A percentile compares a stretch with the other conserved stretches of the same genome.
Evolutionary conservation across 2,888 invertebrate species (phyloP).

Genomic region (Argynnis bischoffii): DNA sequence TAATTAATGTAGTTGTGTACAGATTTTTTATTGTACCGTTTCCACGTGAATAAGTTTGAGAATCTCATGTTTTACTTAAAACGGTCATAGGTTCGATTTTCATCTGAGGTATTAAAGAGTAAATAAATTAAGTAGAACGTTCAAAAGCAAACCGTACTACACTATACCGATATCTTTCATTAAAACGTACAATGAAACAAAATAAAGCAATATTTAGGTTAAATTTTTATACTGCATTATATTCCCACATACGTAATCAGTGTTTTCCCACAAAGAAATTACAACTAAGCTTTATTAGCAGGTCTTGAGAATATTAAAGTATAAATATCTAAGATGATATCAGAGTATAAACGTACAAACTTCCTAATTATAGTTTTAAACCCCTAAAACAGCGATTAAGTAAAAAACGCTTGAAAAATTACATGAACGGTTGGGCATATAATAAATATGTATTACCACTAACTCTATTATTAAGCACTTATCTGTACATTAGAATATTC

Average conservation of each 20-base stretch:
- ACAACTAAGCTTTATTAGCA: conserved; percentile 5
- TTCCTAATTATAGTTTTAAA: conserved; percentile 22
- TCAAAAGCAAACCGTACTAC: too few species aligned
- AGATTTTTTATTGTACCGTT: conserved; percentile 20
- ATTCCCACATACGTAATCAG: conserved; percentile 2
- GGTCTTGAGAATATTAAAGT: conserved; percentile 14
- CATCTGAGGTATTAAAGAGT: background rate
- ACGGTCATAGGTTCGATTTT: conserved; percentile 1
- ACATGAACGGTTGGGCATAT: conserved; percentile 25
- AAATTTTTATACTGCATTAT: conserved; percentile 1
- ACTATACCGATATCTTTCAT: too few species aligned
- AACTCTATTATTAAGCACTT: conserved; percentile 64
- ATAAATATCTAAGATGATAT: conserved; percentile 14
- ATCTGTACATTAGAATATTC: conserved; percentile 58
- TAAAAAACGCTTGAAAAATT: conserved; percentile 15
- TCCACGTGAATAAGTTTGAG: conserved; percentile 25
- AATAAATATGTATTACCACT: conserved; percentile 54
- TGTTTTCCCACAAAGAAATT: conserved; percentile 17
- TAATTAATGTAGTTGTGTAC: conserved; percentile 30
- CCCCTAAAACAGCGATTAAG: conserved; percentile 16
- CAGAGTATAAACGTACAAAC: conserved; percentile 19
- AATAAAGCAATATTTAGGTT: background rate
- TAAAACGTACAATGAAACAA: too few species aligned
- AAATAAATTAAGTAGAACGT: too few species aligned
- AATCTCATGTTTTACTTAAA: conserved; percentile 11